A percentile compares a stretch with the other conserved stretches of the same genome.
phyloP scores from a whole-genome alignment of 2,797 vertebrate species.

The Pseudochromis fuscus region DNA sequence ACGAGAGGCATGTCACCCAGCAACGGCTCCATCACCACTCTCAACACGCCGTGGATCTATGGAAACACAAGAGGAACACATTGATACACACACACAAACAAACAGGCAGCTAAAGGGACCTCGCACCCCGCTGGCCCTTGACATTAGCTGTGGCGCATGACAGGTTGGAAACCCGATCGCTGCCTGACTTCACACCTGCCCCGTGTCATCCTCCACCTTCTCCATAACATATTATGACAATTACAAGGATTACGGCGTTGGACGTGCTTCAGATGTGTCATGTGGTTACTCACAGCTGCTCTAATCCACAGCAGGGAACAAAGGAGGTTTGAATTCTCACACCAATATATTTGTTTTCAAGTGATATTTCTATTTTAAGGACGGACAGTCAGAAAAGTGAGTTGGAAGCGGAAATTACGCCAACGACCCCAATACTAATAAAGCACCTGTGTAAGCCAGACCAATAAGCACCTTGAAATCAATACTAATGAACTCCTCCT shows the following conservation, averaged over 20 bases:
- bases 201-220: constrained; percentile 45
- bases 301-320: constrained; percentile 37
- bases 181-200: constrained; percentile 56
- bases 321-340: constrained; percentile 24
- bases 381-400: constrained; percentile 1
- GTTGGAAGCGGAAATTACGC: not conserved
- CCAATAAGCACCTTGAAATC: constrained; percentile 1
- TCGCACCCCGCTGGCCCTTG: constrained; percentile 38
- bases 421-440: not conserved
- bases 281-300: constrained; percentile 50
- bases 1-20: constrained; percentile 95
- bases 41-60: constrained; percentile 95
- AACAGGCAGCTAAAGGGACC: constrained; percentile 19
- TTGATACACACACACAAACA: constrained; percentile 38
- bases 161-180: constrained; percentile 66
- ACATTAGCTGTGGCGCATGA: constrained; percentile 61
- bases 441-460: not conserved
- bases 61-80: constrained; percentile 63
- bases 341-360: constrained; percentile 27
- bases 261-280: constrained; percentile 47
- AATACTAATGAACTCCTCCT: constrained; percentile 5
- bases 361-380: constrained; percentile 24
- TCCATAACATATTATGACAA: constrained; percentile 59
- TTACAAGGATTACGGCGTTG: constrained; percentile 53
- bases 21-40: constrained; percentile 96